Conservation (phyloP, 1,140 invertebrate genomes). For the Andrena cerasifolii region DNA sequence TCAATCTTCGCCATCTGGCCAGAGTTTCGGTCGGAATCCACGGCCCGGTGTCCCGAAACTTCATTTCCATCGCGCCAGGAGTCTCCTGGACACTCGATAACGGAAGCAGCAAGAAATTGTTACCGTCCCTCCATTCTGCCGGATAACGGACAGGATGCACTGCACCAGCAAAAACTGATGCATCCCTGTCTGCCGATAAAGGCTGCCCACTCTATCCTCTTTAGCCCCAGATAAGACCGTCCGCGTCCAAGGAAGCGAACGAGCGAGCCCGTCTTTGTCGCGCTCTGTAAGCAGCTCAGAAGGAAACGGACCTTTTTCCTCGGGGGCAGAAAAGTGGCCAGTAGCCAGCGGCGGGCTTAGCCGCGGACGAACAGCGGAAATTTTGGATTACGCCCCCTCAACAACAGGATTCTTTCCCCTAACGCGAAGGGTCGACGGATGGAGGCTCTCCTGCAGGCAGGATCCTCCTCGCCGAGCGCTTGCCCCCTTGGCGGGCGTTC, state of each 20-base stretch:
- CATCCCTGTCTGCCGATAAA: conserved; percentile 54
- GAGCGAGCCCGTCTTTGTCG: conserved; percentile 22
- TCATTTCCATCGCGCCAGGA: neutral
- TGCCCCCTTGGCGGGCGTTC: neutral
- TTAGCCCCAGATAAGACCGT: conserved; percentile 51
- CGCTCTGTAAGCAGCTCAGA: conserved; percentile 54
- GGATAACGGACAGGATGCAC: conserved; percentile 45
- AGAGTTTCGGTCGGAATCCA: no score
- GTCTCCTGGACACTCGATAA: conserved; percentile 3
- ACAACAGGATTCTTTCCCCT: conserved; percentile 26
- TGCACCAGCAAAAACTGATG: conserved; percentile 58
- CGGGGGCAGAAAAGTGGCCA: conserved; percentile 33
- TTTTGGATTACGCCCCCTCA: conserved; percentile 58
- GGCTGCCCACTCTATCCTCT: conserved; percentile 20
- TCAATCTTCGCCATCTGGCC: no score
- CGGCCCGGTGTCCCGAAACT: neutral
- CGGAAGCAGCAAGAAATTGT: conserved; percentile 29
- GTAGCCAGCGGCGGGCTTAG: conserved; percentile 38
- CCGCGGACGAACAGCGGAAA: conserved; percentile 45
- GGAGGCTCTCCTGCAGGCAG: neutral
- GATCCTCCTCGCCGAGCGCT: neutral
- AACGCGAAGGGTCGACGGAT: neutral
- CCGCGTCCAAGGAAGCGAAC: conserved; percentile 35
- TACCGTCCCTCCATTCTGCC: conserved; percentile 23
- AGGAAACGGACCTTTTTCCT: conserved; percentile 41